phyloP scores from a whole-genome alignment of 30 jellyfish, hydroid and myxozoan species.

The Aurelia sp. region DNA sequence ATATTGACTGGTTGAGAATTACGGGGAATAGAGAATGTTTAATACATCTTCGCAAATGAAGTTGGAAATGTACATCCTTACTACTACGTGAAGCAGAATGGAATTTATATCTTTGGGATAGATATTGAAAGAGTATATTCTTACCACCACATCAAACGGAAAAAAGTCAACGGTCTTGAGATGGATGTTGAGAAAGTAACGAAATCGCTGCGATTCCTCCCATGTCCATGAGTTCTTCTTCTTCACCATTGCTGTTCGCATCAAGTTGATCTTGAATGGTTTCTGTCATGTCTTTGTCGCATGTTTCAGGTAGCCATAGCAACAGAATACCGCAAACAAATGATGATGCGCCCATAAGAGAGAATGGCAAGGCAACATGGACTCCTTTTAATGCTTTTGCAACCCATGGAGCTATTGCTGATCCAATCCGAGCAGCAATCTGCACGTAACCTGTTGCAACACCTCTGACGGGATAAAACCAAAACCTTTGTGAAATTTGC shows the following conservation, averaged over 20 bases:
- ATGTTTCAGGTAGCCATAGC: constrained; percentile 74
- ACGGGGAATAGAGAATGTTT: no score
- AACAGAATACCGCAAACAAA: constrained; percentile 43
- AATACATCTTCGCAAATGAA: no score
- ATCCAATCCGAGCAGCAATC: constrained; percentile 80
- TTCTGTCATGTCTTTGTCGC: constrained; percentile 59
- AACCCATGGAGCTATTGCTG: constrained; percentile 92
- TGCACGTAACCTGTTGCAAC: constrained; percentile 84
- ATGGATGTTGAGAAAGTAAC: no score
- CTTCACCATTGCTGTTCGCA: neutral
- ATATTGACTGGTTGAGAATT: no score
- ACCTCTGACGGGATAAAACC: constrained; percentile 33
- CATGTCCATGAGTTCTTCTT: no score
- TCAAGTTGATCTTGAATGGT: constrained; percentile 67
- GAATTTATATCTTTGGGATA: no score
- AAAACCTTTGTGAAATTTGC: neutral
- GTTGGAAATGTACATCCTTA: no score
- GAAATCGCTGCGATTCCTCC: no score
- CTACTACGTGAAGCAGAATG: no score
- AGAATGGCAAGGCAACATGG: constrained; percentile 53
- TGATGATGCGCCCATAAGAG: constrained; percentile 74
- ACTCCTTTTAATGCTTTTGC: constrained; percentile 51
- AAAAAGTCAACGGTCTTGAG: no score
- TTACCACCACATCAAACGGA: no score
- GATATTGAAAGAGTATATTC: no score